Evolutionary conservation across 1,140 invertebrate species (phyloP).

Genomic region (Drosophila subpulchrella): DNA sequence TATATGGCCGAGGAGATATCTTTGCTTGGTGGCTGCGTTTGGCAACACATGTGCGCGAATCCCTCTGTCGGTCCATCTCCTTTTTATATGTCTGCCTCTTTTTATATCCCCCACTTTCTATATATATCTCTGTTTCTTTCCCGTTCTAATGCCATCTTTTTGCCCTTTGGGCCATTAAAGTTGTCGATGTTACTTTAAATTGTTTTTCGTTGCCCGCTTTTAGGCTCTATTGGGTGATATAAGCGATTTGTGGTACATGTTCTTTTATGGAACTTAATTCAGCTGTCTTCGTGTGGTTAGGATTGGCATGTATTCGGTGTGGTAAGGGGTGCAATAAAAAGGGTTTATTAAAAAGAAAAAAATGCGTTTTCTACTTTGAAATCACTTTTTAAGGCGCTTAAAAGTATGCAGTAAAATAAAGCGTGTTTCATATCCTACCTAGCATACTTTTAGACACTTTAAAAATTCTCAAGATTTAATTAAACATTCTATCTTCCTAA

Average conservation of each 20-base stretch:
- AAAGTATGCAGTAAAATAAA: neutral
- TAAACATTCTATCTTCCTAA: neutral
- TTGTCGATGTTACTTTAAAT: constrained; percentile 51
- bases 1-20: constrained; percentile 15
- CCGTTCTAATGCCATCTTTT: constrained; percentile 22
- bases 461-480: neutral
- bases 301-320: neutral
- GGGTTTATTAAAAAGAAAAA: neutral
- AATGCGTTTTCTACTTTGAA: no score
- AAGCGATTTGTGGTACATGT: constrained; percentile 28
- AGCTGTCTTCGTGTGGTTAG: constrained; percentile 12
- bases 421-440: no score
- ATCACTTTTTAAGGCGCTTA: neutral
- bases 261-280: constrained; percentile 37
- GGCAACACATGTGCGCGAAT: constrained; percentile 63
- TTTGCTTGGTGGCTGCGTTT: constrained; percentile 43
- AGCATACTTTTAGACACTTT: neutral
- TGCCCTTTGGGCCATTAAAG: constrained; percentile 54
- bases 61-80: constrained; percentile 5
- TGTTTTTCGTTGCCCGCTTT: constrained; percentile 44
- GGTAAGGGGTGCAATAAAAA: neutral
- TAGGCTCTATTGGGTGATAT: constrained; percentile 42
- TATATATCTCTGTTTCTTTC: neutral
- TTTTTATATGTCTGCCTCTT: constrained; percentile 16
- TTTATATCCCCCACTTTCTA: neutral